These are phyloP conservation scores for Neosilurus hyrtlii DNA, from an alignment of 2,797 vertebrate genomes.

Conservation along the genomic window DNA sequence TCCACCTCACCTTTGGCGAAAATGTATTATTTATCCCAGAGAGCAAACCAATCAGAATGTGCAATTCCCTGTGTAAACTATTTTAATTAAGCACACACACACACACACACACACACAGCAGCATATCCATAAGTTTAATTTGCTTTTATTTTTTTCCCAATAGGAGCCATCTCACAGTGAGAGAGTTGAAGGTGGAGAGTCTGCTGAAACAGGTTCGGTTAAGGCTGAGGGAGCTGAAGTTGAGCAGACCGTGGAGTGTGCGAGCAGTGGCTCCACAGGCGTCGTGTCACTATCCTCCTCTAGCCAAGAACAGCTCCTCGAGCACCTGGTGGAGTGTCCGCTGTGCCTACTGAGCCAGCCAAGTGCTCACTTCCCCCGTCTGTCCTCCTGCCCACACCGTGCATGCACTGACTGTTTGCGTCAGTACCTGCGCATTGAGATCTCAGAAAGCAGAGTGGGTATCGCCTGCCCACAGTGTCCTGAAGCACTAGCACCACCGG, in stretches of 20 bases:
- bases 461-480: constrained; percentile 84
- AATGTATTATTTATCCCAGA: too few species aligned
- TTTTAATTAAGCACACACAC: too few species aligned
- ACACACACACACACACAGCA: too few species aligned
- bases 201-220: constrained; percentile 58
- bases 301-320: constrained; percentile 74
- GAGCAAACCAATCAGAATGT: too few species aligned
- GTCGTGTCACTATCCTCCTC: constrained; percentile 72
- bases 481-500: constrained; percentile 66
- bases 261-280: constrained; percentile 64
- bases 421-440: constrained; percentile 79
- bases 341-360: constrained; percentile 85
- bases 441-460: constrained; percentile 80
- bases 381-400: constrained; percentile 78
- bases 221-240: constrained; percentile 41
- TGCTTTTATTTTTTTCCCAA: constrained; percentile 33
- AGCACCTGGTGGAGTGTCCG: constrained; percentile 82
- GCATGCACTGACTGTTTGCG: constrained; percentile 79
- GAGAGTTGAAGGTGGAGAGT: constrained; percentile 63
- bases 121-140: background rate
- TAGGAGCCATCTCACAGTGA: constrained; percentile 62
- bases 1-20: too few species aligned
- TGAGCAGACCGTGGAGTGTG: constrained; percentile 49
- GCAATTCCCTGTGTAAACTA: too few species aligned
- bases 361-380: constrained; percentile 74